These are phyloP conservation scores for Drosophila truncata DNA, from an alignment of 1,140 invertebrate genomes.

Conservation along the genomic window DNA sequence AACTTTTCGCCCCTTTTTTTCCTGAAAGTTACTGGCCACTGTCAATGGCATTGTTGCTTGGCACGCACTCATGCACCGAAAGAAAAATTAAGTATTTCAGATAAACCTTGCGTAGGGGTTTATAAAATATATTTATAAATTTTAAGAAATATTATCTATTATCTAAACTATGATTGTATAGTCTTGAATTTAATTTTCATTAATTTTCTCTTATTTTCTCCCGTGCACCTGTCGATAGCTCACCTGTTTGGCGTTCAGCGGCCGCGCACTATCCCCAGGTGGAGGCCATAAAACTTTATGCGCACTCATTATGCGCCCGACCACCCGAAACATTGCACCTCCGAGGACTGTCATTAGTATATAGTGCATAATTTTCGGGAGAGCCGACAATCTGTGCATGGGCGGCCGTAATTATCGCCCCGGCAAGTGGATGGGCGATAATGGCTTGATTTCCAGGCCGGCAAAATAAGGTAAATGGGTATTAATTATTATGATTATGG, in stretches of 20 bases:
- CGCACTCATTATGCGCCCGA: constrained; percentile 47
- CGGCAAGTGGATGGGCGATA: constrained; percentile 62
- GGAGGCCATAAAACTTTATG: constrained; percentile 63
- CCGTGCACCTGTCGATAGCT: constrained; percentile 16
- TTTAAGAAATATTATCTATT: not conserved
- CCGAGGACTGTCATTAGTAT: constrained; percentile 53
- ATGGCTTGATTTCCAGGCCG: constrained; percentile 65
- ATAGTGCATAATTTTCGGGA: constrained; percentile 54
- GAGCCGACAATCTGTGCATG: constrained; percentile 51
- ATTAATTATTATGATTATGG: constrained; percentile 73
- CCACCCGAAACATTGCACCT: constrained; percentile 45
- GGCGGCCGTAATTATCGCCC: constrained; percentile 62
- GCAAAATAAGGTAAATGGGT: constrained; percentile 56
- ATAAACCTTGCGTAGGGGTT: too few relatives aligned
- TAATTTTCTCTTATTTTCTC: not conserved
- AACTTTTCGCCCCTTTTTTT: constrained; percentile 22
- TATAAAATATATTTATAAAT: not conserved
- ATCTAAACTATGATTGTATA: not conserved
- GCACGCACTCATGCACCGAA: constrained; percentile 31
- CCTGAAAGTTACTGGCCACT: constrained; percentile 5
- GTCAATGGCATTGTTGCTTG: constrained; percentile 50
- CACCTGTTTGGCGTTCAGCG: constrained; percentile 18
- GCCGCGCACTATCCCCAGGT: not conserved
- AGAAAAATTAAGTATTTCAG: constrained; percentile 5
- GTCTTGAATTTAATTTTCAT: too few relatives aligned